Evolutionary conservation across 37 sponge, comb jelly and placozoan species (phyloP), one percentile per base, ranked within the genome.

Genomic region (Geodia barretti): DNA sequence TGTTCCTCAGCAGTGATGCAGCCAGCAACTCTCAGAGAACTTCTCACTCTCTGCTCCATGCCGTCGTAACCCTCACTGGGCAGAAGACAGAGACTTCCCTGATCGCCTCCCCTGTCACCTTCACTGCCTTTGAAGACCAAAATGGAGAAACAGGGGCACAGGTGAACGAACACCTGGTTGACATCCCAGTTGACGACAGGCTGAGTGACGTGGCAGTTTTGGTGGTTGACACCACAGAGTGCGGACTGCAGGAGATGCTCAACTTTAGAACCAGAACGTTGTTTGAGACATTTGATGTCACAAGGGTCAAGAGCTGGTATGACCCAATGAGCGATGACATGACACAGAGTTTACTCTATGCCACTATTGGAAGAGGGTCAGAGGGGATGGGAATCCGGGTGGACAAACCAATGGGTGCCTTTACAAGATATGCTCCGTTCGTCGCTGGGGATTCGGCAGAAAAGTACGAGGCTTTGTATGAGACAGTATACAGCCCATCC

Each of bases 171-270:
- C 54, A 47, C 54, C 54, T 47, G 54, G 54, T 79, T 4, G 79
- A 79, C 5, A 19, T 79, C 4, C 79, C 67, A 0, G 40, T 79
- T 23, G 68, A 79, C 20, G 79, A 79, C 42, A 66, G 64, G 25
- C 26, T 79, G 21, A 24, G 64, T 11, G 79, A 79, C n/a, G 79
- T 79, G 68, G 29, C 41, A 40, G 69, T 79, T 39, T 3, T 79
- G 47, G 21, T 47, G 54, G 54, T 47, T 17, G 54, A 47, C 54
- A 47, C 54, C 54, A 17, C 54, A 17, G 54, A 47, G 54, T 47
- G 14, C 14, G 54, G 54, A 47, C 14, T 47, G 54, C 54, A 47
- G 14, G 54, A 47, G 54, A 14, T 47, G 14, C 54, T 47, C 54
- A 17, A 47, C 14, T 14, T 17, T 14, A 47, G 14, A 14, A 47